Evolutionary conservation across 2,113 vertebrate species (phyloP), one percentile per base, ranked within the genome.

Genomic region (Zapornia atra): DNA sequence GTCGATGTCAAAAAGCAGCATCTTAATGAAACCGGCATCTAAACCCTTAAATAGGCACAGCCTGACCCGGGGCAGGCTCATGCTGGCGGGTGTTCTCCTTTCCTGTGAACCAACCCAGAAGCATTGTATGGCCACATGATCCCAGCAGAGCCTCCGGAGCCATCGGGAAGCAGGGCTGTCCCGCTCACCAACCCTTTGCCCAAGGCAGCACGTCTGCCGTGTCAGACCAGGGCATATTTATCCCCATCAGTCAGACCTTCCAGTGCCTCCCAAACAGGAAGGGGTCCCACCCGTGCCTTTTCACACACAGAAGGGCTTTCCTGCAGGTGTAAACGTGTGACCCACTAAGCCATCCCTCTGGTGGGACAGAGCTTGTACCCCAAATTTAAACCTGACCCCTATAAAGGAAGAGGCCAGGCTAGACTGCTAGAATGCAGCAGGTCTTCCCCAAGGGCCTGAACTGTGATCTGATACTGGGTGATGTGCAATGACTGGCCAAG

Each of bases 321-420:
- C 72, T 22, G 15, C 33, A 53, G 57, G 78, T 71, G 16, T 10
- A 79, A 65, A 34, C 6, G 12, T 29, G 4, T 16, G 42, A 69
- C 70, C 70, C n/a, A 59, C 54, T 82, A 50, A 87, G 15, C 40
- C 31, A 36, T 92, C 86, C 63, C 64, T 80, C 53, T 22, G 44
- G 22, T 65, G 17, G 19, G 73, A 73, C 91, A 82, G 33, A 42
- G 28, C 90, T 79, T 19, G 8, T 57, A 56, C 93, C 92, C 91
- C 73, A 94, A 94, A 94, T 89, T 83, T 72, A 88, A 68, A 96
- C 94, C 72, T 54, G 54, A 38, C 75, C 50, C 48, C 48, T 76
- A 68, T 44, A 54, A 90, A 60, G 40, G 40, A 66, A 34, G 36
- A 42, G 16, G 24, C 28, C 0, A 4, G 72, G 83, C 31, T 15